phyloP scores from a whole-genome alignment of 1,140 invertebrate genomes.

The Heliconius eleuchia region DNA sequence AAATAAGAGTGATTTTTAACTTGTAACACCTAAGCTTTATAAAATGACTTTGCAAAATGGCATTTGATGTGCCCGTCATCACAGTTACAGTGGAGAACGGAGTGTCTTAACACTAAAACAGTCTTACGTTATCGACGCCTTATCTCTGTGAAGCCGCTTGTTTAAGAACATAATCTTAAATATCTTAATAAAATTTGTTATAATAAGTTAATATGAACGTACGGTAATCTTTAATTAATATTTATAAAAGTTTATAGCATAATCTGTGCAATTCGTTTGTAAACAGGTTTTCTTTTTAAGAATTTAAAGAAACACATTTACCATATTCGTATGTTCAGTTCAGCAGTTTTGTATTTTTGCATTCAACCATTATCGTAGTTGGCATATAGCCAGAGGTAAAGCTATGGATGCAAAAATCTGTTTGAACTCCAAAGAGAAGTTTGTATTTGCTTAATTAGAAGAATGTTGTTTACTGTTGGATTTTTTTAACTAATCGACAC shows the following conservation, averaged over 20 bases:
- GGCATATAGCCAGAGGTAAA: constrained; percentile 6
- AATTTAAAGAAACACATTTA: not conserved
- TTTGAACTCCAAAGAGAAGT: not conserved
- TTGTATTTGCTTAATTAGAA: constrained; percentile 11
- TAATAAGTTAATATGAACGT: too few species aligned
- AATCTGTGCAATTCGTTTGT: not conserved
- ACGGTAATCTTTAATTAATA: too few species aligned
- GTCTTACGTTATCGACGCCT: too few species aligned
- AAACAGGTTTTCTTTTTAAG: not conserved
- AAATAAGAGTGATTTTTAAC: too few species aligned
- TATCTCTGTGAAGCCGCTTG: too few species aligned
- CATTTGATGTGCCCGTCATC: too few species aligned
- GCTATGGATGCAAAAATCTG: constrained; percentile 8
- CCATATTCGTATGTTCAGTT: constrained; percentile 11
- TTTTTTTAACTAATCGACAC: not conserved
- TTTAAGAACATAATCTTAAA: too few species aligned
- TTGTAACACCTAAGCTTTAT: too few species aligned
- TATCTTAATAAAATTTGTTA: too few species aligned
- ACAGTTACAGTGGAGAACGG: too few species aligned
- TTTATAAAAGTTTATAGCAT: not conserved
- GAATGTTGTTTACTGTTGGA: not conserved
- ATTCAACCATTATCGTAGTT: constrained; percentile 16
- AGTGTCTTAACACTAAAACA: too few species aligned
- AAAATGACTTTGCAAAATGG: too few species aligned
- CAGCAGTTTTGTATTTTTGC: constrained; percentile 18